Evolutionary conservation across 2,113 vertebrate species (phyloP).

Genomic region (Columba janthina): DNA sequence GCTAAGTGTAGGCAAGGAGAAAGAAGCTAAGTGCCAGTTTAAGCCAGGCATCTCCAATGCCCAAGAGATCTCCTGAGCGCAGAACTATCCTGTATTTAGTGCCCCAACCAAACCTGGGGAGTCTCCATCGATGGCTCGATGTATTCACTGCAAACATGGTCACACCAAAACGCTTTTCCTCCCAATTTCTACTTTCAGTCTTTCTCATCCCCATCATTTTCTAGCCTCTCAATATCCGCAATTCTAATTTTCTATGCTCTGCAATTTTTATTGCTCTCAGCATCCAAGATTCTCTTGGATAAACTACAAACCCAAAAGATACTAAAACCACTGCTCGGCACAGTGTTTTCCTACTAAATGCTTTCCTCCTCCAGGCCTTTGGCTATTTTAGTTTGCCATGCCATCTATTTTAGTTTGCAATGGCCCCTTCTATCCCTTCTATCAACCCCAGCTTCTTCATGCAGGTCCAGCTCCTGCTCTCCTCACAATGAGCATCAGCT

Average conservation of each 20-base stretch:
- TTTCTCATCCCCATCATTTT: neutral
- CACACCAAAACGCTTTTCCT: neutral
- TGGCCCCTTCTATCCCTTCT: neutral
- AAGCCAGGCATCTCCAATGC: neutral
- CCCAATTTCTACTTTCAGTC: neutral
- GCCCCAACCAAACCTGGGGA: neutral
- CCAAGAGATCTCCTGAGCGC: neutral
- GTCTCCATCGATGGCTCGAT: neutral
- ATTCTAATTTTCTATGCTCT: neutral
- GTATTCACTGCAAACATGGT: neutral
- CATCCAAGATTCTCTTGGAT: neutral
- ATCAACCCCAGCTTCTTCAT: neutral
- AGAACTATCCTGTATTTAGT: neutral
- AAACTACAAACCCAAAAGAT: neutral
- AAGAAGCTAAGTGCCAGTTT: neutral
- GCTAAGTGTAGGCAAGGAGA: neutral
- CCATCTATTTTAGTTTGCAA: neutral
- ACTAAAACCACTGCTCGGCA: neutral
- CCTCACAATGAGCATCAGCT: rapidly evolving
- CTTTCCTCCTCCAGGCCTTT: neutral
- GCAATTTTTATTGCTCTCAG: neutral
- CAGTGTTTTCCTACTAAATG: neutral
- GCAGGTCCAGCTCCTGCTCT: neutral
- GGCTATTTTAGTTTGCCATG: neutral
- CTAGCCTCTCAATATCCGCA: neutral